Conservation (phyloP, 2,113 vertebrate genomes). For the Vombatus ursinus region DNA sequence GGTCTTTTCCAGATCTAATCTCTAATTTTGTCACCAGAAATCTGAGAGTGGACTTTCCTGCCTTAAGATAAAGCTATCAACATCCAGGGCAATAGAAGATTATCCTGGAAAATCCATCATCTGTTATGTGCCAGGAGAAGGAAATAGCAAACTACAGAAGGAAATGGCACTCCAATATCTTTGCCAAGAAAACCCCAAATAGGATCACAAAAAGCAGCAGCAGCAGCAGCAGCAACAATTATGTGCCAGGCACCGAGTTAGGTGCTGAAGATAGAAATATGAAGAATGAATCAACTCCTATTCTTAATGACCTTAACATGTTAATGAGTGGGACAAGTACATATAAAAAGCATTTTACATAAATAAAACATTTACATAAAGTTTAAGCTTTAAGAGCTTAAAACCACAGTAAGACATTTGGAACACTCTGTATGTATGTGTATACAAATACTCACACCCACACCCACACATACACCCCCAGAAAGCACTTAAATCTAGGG, state of each 20-base stretch:
- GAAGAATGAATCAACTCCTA: neutral
- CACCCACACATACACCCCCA: neutral
- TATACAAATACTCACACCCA: neutral
- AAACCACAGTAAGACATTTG: neutral
- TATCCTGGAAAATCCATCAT: too few relatives aligned
- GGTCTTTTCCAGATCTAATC: too few relatives aligned
- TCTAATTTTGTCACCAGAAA: too few relatives aligned
- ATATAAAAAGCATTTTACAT: neutral
- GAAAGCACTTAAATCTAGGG: neutral
- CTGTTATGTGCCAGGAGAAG: too few relatives aligned
- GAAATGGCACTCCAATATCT: neutral
- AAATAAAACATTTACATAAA: neutral
- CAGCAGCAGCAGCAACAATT: too few relatives aligned
- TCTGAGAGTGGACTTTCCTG: too few relatives aligned
- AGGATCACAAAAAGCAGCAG: neutral
- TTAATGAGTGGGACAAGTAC: neutral
- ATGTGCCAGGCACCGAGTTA: neutral
- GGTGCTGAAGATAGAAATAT: neutral
- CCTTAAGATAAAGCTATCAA: too few relatives aligned
- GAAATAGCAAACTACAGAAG: neutral
- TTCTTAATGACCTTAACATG: neutral
- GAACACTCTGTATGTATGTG: neutral
- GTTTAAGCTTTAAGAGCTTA: neutral
- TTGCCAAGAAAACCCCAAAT: neutral
- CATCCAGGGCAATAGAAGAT: too few relatives aligned